Conservation (phyloP, 1,140 invertebrate genomes). For the Papilio glaucus region DNA sequence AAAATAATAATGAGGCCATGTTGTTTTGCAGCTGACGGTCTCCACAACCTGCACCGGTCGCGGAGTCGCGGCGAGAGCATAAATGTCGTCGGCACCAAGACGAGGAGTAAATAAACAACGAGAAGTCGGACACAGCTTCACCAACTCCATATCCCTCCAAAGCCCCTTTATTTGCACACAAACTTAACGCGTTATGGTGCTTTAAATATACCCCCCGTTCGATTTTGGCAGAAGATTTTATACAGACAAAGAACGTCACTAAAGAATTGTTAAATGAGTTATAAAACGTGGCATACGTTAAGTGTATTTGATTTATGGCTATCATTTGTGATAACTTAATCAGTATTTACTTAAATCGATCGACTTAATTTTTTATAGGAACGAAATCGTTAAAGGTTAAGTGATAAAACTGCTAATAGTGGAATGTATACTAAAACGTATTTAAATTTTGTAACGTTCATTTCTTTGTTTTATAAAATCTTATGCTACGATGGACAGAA, state of each 20-base stretch:
- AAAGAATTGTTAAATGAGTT: too few species aligned
- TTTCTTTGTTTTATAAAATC: conserved; percentile 9
- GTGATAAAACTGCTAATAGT: too few species aligned
- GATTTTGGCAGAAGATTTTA: conserved; percentile 44
- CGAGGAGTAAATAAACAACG: conserved; percentile 70
- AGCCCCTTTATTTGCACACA: conserved; percentile 62
- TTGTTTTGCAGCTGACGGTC: conserved; percentile 77
- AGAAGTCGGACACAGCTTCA: too few species aligned
- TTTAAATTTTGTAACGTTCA: too few species aligned
- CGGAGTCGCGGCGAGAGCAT: conserved; percentile 88
- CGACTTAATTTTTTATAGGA: not conserved
- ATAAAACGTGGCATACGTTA: too few species aligned
- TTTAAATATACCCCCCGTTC: conserved; percentile 50
- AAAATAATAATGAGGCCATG: too few species aligned
- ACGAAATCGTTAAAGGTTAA: too few species aligned
- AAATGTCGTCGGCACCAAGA: conserved; percentile 85
- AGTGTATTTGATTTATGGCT: too few species aligned
- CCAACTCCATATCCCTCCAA: conserved; percentile 33
- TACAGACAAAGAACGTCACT: conserved; percentile 16
- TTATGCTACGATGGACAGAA: not conserved
- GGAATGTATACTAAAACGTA: not conserved
- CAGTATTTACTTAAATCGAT: too few species aligned
- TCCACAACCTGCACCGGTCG: conserved; percentile 84
- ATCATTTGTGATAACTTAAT: too few species aligned
- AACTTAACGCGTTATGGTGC: conserved; percentile 71